A percentile compares a stretch with the other conserved stretches of the same genome.
phyloP scores from a whole-genome alignment of 1,140 invertebrate genomes.

The Macrobrachium rosenbergii region DNA sequence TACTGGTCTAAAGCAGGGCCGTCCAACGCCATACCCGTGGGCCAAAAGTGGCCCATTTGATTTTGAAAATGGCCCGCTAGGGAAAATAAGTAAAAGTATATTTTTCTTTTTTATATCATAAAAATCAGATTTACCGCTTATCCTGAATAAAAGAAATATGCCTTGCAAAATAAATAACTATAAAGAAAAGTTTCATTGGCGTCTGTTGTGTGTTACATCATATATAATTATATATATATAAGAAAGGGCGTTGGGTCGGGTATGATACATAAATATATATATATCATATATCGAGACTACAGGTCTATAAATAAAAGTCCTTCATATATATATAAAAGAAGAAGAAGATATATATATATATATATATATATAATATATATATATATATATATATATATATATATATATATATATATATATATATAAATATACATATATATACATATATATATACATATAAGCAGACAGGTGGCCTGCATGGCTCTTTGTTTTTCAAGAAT shows the following conservation, averaged over 20 bases:
- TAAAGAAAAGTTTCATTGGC: no score
- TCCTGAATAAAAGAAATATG: no score
- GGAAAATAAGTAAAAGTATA: no score
- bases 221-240: constrained; percentile 5
- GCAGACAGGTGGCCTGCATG: neutral
- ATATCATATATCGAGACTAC: neutral
- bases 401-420: constrained; percentile 17
- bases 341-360: neutral
- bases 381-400: constrained; percentile 17
- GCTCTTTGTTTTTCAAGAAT: no score
- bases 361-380: constrained; percentile 13
- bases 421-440: neutral
- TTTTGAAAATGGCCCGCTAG: no score
- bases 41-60: no score
- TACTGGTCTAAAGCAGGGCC: neutral
- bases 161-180: no score
- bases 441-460: constrained; percentile 2
- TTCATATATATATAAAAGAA: neutral
- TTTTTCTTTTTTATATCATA: no score
- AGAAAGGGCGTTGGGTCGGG: no score
- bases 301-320: neutral
- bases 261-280: constrained; percentile 6
- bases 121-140: no score
- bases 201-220: no score
- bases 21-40: no score